phyloP scores from a whole-genome alignment of 2,888 invertebrate species.

The Melieria crassipennis region DNA sequence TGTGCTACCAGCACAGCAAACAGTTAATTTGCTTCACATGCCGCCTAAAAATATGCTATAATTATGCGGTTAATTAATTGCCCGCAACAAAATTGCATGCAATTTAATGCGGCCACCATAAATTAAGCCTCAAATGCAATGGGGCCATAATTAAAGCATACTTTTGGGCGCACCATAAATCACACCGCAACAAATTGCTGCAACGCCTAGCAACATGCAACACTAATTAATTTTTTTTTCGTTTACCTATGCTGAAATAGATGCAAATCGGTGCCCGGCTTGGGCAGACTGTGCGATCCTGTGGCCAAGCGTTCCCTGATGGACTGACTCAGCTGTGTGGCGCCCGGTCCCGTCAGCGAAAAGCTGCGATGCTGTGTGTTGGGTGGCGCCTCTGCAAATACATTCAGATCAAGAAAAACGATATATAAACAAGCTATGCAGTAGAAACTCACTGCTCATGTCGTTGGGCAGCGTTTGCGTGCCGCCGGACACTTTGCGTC shows the following conservation, averaged over 20 bases:
- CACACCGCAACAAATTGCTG: no score
- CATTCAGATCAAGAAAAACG: not conserved
- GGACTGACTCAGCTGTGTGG: conserved; percentile 86
- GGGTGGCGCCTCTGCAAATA: conserved; percentile 68
- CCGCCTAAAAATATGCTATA: not conserved
- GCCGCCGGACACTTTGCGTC: conserved; percentile 90
- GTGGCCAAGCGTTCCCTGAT: conserved; percentile 84
- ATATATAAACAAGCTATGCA: not conserved
- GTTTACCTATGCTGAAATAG: conserved; percentile 73
- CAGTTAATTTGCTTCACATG: no score
- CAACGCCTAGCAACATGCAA: not conserved
- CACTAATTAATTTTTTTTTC: not conserved
- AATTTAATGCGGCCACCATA: not conserved
- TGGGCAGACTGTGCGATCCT: conserved; percentile 88
- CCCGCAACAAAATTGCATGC: not conserved
- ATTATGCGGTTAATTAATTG: not conserved
- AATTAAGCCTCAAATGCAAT: not conserved
- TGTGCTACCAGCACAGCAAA: no score
- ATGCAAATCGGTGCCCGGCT: conserved; percentile 74
- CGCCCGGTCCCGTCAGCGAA: conserved; percentile 84
- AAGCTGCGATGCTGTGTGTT: conserved; percentile 85
- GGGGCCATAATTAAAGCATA: not conserved
- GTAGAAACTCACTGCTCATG: conserved; percentile 70
- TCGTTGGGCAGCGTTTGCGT: conserved; percentile 88
- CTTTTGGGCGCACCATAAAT: not conserved